Conservation (phyloP, 1,140 invertebrate genomes). For the Achatina immaculata region DNA sequence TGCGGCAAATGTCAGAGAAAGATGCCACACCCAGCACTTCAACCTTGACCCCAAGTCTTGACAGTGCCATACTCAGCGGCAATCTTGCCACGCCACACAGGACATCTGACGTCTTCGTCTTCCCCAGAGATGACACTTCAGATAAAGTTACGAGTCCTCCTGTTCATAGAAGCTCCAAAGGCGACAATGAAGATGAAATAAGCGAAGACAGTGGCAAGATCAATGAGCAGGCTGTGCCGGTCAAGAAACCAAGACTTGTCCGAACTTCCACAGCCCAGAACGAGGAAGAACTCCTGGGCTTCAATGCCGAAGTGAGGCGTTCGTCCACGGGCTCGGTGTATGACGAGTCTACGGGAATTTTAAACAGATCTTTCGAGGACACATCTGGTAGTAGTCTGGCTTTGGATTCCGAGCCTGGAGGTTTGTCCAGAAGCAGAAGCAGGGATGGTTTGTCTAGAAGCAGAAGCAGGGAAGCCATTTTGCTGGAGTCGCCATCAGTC, state of each 20-base stretch:
- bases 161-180: background rate
- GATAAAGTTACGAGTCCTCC: background rate
- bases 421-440: background rate
- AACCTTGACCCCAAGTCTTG: background rate
- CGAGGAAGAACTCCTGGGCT: background rate
- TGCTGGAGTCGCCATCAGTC: background rate
- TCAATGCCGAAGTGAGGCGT: background rate
- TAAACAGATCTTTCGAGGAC: constrained; percentile 34
- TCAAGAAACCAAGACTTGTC: constrained; percentile 15
- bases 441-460: constrained; percentile 17
- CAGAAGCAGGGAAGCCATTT: constrained; percentile 4
- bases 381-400: constrained; percentile 1
- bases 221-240: background rate
- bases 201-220: background rate
- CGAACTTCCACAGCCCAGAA: constrained; percentile 24
- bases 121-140: background rate
- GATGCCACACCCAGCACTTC: background rate
- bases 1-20: constrained; percentile 14
- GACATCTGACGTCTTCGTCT: constrained; percentile 9
- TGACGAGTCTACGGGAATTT: background rate
- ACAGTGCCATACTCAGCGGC: constrained; percentile 30
- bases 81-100: constrained; percentile 24
- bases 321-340: background rate
- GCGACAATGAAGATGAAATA: background rate
- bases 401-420: constrained; percentile 27